These are phyloP conservation scores for Cyprinodon variegatus DNA, from an alignment of 2,113 vertebrate species.

Conservation along the genomic window DNA sequence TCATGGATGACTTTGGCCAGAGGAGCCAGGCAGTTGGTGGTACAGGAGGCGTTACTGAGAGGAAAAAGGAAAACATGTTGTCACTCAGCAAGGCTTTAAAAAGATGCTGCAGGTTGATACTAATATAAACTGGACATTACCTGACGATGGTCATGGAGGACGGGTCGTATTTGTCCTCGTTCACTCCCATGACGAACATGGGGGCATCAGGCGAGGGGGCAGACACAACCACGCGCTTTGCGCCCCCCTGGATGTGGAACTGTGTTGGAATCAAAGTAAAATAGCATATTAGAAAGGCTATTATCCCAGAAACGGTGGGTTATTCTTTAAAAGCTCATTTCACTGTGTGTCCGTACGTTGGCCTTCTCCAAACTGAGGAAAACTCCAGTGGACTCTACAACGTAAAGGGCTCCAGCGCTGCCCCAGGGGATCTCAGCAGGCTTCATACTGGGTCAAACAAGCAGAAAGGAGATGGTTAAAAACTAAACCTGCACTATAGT, in stretches of 20 bases:
- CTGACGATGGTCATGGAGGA: constrained; percentile 86
- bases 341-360: constrained; percentile 72
- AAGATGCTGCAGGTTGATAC: neutral
- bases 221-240: constrained; percentile 83
- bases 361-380: constrained; percentile 86
- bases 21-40: constrained; percentile 91
- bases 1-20: constrained; percentile 90
- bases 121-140: constrained; percentile 54
- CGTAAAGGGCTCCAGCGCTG: constrained; percentile 77
- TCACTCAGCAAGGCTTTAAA: no score
- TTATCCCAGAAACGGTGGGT: neutral
- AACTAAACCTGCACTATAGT: neutral
- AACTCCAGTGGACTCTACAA: constrained; percentile 88
- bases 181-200: constrained; percentile 92
- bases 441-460: constrained; percentile 55
- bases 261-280: constrained; percentile 35
- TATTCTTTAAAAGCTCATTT: neutral
- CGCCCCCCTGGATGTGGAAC: constrained; percentile 84
- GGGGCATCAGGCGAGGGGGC: constrained; percentile 89
- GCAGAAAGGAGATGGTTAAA: neutral
- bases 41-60: constrained; percentile 89
- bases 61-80: constrained; percentile 20
- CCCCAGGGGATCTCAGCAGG: constrained; percentile 87
- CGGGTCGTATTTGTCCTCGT: constrained; percentile 86
- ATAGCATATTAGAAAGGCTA: neutral